Percentiles rank a stretch among this genome's conserved stretches.
Conservation (phyloP, 1,140 invertebrate genomes). For the Trissolcus basalis region DNA sequence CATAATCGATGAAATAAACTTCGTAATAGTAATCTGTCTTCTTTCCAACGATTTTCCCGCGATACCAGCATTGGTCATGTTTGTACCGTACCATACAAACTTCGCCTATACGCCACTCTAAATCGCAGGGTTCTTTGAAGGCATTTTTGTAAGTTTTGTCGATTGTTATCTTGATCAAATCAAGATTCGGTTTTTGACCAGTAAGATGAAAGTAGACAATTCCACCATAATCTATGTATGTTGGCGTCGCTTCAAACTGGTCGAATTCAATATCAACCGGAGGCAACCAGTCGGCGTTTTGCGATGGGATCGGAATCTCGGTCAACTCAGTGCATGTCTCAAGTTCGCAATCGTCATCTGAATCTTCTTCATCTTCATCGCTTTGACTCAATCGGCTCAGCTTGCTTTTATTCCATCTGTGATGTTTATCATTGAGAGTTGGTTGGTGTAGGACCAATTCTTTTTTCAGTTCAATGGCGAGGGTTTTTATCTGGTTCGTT, state of each 20-base stretch:
- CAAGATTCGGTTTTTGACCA: slow-evolving; percentile 50
- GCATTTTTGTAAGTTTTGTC: slow-evolving; percentile 74
- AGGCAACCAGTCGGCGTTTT: slow-evolving; percentile 67
- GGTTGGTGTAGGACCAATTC: slow-evolving; percentile 39
- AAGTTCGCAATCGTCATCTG: background rate
- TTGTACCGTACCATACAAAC: slow-evolving; percentile 81
- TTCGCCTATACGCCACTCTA: slow-evolving; percentile 78
- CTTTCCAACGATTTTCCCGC: slow-evolving; percentile 68
- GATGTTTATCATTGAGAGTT: background rate
- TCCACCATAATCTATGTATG: slow-evolving; percentile 79
- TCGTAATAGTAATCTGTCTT: slow-evolving; percentile 37
- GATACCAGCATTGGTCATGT: slow-evolving; percentile 78
- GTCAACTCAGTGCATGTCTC: background rate
- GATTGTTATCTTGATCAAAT: slow-evolving; percentile 76
- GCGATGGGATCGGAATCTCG: slow-evolving; percentile 8
- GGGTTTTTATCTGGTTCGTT: slow-evolving; percentile 31
- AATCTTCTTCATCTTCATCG: background rate
- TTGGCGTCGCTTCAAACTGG: slow-evolving; percentile 75
- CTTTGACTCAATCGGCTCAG: background rate
- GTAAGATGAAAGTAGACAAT: slow-evolving; percentile 76
- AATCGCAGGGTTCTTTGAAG: slow-evolving; percentile 71
- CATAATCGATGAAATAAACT: slow-evolving; percentile 77
- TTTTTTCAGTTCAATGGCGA: slow-evolving; percentile 63
- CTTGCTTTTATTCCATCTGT: background rate
- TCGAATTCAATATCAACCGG: slow-evolving; percentile 54